Conservation (phyloP, 2,797 vertebrate species). For the Pelochelys cantorii region DNA sequence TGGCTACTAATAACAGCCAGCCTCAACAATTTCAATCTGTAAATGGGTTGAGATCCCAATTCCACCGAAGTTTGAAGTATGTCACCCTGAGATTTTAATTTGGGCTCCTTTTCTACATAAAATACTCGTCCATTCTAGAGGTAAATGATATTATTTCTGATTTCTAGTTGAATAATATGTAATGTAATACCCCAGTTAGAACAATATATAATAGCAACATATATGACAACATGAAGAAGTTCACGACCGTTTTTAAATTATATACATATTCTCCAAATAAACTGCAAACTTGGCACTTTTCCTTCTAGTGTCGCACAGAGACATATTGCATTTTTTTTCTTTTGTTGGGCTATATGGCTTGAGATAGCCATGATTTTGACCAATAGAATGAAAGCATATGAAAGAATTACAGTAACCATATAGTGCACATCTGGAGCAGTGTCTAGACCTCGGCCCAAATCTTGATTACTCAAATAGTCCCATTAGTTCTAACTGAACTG, state of each 20-base stretch:
- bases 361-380: not conserved
- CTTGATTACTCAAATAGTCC: not conserved
- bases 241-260: not conserved
- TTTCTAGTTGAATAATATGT: not conserved
- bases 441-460: not conserved
- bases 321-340: not conserved
- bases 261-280: not conserved
- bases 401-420: not conserved
- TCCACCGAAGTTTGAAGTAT: not conserved
- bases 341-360: not conserved
- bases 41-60: not conserved
- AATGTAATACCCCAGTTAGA: not conserved
- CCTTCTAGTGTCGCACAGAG: not conserved
- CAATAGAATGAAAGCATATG: not conserved
- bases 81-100: not conserved
- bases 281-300: not conserved
- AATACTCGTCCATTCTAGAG: not conserved
- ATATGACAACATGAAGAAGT: not conserved
- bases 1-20: not conserved
- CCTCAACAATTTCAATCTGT: not conserved
- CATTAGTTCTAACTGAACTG: not conserved
- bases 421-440: fast-evolving
- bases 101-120: not conserved
- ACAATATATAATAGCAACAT: not conserved
- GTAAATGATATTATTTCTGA: not conserved